Percentiles rank a stretch among this genome's conserved stretches.
phyloP scores from a whole-genome alignment of 1,140 invertebrate species.

The Orius insidiosus region DNA sequence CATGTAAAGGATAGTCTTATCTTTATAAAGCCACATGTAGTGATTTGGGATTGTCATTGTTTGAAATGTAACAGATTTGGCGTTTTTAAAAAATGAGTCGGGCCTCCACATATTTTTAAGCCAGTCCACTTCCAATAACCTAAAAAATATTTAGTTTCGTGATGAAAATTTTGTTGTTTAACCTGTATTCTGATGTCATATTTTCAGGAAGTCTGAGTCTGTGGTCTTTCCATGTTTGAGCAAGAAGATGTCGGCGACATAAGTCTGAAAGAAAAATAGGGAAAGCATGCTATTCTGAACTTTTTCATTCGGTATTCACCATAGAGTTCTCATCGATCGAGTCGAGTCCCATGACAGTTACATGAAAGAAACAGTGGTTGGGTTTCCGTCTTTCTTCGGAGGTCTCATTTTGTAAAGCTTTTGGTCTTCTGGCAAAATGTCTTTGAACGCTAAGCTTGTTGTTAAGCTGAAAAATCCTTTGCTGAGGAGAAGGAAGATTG shows the following conservation, averaged over 20 bases:
- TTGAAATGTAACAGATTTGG: constrained; percentile 80
- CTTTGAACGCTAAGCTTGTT: constrained; percentile 57
- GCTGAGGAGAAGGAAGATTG: too few species aligned
- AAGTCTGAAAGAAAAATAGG: constrained; percentile 42
- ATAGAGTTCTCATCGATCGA: constrained; percentile 85
- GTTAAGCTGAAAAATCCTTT: constrained; percentile 27
- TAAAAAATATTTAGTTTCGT: constrained; percentile 21
- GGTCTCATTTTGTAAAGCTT: constrained; percentile 77
- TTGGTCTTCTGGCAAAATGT: constrained; percentile 68
- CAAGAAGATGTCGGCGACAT: constrained; percentile 78
- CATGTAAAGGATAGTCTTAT: constrained; percentile 76
- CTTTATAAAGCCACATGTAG: constrained; percentile 74
- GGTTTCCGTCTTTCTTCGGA: constrained; percentile 69
- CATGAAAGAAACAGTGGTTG: constrained; percentile 76
- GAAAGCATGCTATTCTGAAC: not conserved
- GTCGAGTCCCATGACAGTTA: constrained; percentile 81
- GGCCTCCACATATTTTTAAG: constrained; percentile 80
- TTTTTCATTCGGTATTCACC: constrained; percentile 32
- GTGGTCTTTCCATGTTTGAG: constrained; percentile 81
- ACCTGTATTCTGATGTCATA: constrained; percentile 79
- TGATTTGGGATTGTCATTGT: constrained; percentile 88
- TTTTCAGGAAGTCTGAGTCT: constrained; percentile 71
- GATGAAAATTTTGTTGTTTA: not conserved
- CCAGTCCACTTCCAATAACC: constrained; percentile 72
- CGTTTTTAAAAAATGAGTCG: constrained; percentile 77